Conservation (phyloP, 1,140 invertebrate genomes). For the Drosophila repleta region DNA sequence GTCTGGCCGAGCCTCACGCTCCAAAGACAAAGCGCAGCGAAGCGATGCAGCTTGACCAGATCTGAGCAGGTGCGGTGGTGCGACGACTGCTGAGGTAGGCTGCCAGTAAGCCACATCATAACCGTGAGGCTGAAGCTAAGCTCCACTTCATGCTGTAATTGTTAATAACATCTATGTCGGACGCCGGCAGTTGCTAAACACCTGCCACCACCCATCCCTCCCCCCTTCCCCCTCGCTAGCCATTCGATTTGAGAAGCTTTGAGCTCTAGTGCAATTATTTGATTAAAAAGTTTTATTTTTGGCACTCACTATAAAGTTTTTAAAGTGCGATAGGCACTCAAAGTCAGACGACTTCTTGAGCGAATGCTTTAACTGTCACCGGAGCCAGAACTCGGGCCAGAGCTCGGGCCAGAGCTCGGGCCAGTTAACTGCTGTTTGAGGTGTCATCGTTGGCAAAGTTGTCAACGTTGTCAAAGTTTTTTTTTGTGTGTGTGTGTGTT, state of each 20-base stretch:
- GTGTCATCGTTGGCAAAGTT: constrained; percentile 26
- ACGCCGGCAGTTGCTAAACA: not conserved
- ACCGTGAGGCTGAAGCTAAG: constrained; percentile 21
- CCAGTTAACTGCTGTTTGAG: constrained; percentile 15
- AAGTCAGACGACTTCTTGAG: constrained; percentile 7
- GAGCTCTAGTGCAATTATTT: constrained; percentile 54
- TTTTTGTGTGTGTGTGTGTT: not conserved
- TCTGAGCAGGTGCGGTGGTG: not conserved
- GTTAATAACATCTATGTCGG: constrained; percentile 25
- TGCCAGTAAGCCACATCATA: constrained; percentile 12
- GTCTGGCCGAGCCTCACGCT: not conserved
- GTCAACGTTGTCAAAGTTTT: constrained; percentile 27
- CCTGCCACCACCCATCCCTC: not conserved
- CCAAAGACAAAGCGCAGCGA: constrained; percentile 7
- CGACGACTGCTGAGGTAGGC: too few relatives aligned
- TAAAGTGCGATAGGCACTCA: constrained; percentile 24
- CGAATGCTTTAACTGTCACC: constrained; percentile 2
- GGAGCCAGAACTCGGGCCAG: too few relatives aligned
- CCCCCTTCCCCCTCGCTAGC: not conserved
- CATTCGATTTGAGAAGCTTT: not conserved
- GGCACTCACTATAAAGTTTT: constrained; percentile 21
- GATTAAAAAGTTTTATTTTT: constrained; percentile 53
- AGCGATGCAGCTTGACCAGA: constrained; percentile 14
- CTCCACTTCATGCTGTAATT: constrained; percentile 35
- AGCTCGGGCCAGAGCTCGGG: not conserved